Percentiles rank a stretch among this genome's conserved stretches.
Evolutionary conservation across 2,888 invertebrate species (phyloP).

Genomic region (Copidosoma aretas): DNA sequence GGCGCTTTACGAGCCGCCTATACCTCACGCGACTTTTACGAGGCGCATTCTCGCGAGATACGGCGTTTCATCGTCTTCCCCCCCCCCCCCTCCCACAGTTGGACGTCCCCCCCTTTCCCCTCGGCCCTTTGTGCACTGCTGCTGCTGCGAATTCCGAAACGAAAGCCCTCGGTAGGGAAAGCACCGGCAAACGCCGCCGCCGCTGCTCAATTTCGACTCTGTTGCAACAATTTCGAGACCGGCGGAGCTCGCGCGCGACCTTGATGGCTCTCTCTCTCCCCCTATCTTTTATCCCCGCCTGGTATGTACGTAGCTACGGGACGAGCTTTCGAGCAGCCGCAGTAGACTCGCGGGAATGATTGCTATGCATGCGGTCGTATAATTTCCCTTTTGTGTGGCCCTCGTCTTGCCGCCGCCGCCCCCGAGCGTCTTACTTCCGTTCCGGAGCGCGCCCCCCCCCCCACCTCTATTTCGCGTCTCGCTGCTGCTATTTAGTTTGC

Average conservation of each 20-base stretch:
- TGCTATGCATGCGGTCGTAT: constrained; percentile 30
- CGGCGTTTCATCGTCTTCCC: constrained; percentile 43
- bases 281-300: too few relatives aligned
- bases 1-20: constrained; percentile 43
- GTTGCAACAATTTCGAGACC: not conserved
- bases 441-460: not conserved
- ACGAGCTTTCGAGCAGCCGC: not conserved
- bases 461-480: not conserved
- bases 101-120: not conserved
- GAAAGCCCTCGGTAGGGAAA: not conserved
- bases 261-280: not conserved
- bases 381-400: constrained; percentile 23
- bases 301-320: too few relatives aligned
- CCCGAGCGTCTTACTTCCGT: not conserved
- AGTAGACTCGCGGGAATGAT: constrained; percentile 2
- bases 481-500: constrained; percentile 5
- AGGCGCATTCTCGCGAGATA: constrained; percentile 40
- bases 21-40: constrained; percentile 43
- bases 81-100: not conserved
- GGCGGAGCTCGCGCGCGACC: constrained; percentile 4
- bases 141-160: not conserved
- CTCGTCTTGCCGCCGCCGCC: not conserved
- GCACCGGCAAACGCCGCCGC: not conserved
- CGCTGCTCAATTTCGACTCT: not conserved
- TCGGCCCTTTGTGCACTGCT: not conserved